These are phyloP conservation scores for Excalfactoria chinensis DNA, from an alignment of 2,113 vertebrate species.

Conservation along the genomic window DNA sequence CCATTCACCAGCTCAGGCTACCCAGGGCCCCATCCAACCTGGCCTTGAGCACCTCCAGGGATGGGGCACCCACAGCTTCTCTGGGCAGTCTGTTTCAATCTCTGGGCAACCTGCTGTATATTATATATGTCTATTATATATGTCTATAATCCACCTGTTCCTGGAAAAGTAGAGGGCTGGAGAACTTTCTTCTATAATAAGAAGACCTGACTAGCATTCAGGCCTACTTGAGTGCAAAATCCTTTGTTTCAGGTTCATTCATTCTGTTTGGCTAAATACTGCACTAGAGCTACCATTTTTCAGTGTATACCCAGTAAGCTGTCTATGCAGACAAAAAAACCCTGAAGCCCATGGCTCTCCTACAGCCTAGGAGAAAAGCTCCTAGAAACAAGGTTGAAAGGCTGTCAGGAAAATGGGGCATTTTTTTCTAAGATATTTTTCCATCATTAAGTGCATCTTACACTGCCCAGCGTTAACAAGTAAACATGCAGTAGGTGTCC, in stretches of 20 bases:
- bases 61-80: too few species aligned
- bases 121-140: neutral
- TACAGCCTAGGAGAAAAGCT: neutral
- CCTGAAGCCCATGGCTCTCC: neutral
- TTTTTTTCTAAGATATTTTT: neutral
- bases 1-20: too few species aligned
- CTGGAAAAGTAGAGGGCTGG: neutral
- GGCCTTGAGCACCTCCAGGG: too few species aligned
- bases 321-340: neutral
- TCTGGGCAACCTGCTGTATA: too few species aligned
- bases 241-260: neutral
- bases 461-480: neutral
- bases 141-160: neutral
- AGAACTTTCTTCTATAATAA: neutral
- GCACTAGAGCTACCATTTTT: neutral
- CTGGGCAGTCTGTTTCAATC: too few species aligned
- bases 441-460: neutral
- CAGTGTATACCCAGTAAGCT: neutral
- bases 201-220: neutral
- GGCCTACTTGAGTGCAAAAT: neutral
- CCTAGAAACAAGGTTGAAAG: neutral
- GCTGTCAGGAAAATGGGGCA: neutral
- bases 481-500: conserved; percentile 21
- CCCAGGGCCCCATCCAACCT: too few species aligned
- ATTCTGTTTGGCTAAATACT: neutral